Evolutionary conservation across 1,140 invertebrate genomes (phyloP), one percentile per base, ranked within the genome.

Genomic region (Glomeris maerens): DNA sequence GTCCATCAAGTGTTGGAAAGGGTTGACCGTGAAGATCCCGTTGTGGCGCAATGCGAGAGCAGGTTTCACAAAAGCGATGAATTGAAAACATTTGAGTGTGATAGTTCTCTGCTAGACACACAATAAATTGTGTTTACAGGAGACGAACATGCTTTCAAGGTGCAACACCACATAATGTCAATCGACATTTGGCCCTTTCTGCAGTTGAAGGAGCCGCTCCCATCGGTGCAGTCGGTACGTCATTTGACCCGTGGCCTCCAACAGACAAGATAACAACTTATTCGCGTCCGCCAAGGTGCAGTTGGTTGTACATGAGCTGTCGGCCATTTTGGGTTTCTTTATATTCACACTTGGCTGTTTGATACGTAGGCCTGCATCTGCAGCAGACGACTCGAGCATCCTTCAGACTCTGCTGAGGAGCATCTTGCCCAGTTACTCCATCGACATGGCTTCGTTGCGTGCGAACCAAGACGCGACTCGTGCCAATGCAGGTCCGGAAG

Each of bases 241-340:
- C 22, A 23, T 81, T 83, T 61, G 85, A 90, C 69, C 85, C 85
- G 5, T 66, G 89, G 39, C 86, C 85, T 7, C 86, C 86, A 4
- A 53, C 62, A 25, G 81, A 89, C 64, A 78, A 80, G 0, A 76
- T 87, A 25, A 74, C 81, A 59, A 73, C 79, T 44, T 90, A 89
- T 63, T 69, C 65, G 45, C 67, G 73, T 56, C 73, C 76, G 28
- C 46, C 57, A 29, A 66, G 64, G 67, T 69, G 10, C 13, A 63
- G 62, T 51, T 64, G 68, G 54, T 62, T 52, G 4, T 38, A 21
- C 64, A 27, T 62, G 31, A 36, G 31, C 17, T 10, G 31, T 36
- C 17, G 17, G 10, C 17, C 17, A 10, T 10, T 10, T 17, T 36
- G 17, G 31, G 10, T 36, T 10, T 10, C 31, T 36, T 10, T 10